Percentiles rank a stretch among this genome's conserved stretches.
phyloP scores from a whole-genome alignment of 2,113 vertebrate genomes.

The Gadus chalcogrammus region DNA sequence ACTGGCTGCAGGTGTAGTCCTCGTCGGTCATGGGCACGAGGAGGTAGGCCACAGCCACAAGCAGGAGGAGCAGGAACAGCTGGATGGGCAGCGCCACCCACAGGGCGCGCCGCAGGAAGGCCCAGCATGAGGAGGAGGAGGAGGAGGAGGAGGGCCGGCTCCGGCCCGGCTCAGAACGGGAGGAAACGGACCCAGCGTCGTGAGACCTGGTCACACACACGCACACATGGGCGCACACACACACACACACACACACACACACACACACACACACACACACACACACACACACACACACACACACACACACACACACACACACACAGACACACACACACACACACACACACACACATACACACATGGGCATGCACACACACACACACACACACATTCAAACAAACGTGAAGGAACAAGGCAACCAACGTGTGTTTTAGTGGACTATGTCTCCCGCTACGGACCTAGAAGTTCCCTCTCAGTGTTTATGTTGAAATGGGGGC shows the following conservation, averaged over 20 bases:
- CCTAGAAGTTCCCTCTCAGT: background rate
- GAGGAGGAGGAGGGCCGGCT: background rate
- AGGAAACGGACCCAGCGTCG: constrained; percentile 94
- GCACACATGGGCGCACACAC: constrained; percentile 37
- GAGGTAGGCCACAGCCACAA: constrained; percentile 80
- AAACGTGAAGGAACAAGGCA: background rate
- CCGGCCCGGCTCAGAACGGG: constrained; percentile 82
- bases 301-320: no score
- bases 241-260: background rate
- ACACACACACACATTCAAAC: background rate
- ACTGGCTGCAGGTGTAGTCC: constrained; percentile 86
- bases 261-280: constrained; percentile 24
- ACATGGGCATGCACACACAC: no score
- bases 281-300: no score
- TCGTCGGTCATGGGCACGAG: constrained; percentile 85
- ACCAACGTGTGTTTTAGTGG: background rate
- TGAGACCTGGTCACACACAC: constrained; percentile 75
- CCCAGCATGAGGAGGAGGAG: constrained; percentile 24
- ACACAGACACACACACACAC: constrained; percentile 36
- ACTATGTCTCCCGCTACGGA: no score
- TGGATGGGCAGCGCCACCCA: constrained; percentile 88
- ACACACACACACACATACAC: constrained; percentile 21
- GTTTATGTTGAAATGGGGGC: background rate
- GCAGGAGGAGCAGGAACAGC: constrained; percentile 82
- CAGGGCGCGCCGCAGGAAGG: constrained; percentile 82